Percentiles rank a stretch among this genome's conserved stretches.
Conservation (phyloP, 2,888 invertebrate genomes). For the Nomada lathburiana region DNA sequence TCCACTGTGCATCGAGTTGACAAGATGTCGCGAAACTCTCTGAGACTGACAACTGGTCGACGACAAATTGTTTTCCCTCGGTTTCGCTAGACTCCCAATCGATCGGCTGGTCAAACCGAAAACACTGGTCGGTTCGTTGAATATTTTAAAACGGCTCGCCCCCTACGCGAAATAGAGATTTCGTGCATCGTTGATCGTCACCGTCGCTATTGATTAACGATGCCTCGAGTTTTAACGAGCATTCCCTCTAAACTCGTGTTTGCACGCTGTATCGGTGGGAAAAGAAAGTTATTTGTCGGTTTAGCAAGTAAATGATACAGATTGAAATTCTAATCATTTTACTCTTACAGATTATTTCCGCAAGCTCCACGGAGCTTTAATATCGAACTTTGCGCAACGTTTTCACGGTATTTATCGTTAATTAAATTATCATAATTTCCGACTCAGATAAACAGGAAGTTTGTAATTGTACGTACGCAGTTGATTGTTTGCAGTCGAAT, state of each 20-base stretch:
- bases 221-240: conserved; percentile 56
- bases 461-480: no score
- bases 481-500: no score
- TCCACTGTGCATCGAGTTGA: conserved; percentile 38
- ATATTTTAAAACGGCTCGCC: conserved; percentile 46
- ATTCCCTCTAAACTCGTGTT: background rate
- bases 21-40: conserved; percentile 60
- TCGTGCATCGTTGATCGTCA: conserved; percentile 19
- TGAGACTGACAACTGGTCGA: conserved; percentile 56
- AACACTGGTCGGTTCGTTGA: conserved; percentile 38
- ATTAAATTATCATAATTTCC: no score
- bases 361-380: background rate
- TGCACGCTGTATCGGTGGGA: background rate
- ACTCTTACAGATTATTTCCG: background rate
- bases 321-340: background rate
- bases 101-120: conserved; percentile 28
- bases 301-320: background rate
- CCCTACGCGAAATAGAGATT: conserved; percentile 3
- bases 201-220: conserved; percentile 56
- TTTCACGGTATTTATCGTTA: no score
- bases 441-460: no score
- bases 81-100: conserved; percentile 25
- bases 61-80: conserved; percentile 63
- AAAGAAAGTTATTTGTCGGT: background rate
- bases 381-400: no score